These are phyloP conservation scores for Zaprionus kolodkinae DNA, from an alignment of 1,140 invertebrate genomes.

Conservation along the genomic window DNA sequence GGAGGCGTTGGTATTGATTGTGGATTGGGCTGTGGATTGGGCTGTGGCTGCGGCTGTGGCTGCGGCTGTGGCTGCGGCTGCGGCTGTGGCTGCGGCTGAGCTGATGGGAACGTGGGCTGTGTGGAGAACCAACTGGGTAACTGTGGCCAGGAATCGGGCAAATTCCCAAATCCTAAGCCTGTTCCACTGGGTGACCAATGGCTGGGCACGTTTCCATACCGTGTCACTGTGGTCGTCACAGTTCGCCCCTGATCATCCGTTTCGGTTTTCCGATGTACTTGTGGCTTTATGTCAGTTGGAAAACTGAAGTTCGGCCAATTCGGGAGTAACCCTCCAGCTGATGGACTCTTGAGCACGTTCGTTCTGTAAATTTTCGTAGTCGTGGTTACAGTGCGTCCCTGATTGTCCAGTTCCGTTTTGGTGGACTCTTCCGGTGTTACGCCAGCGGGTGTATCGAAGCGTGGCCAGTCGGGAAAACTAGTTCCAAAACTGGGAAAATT, in stretches of 20 bases:
- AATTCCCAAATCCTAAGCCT: neutral
- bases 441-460: constrained; percentile 44
- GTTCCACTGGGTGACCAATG: constrained; percentile 9
- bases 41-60: neutral
- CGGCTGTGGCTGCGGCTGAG: neutral
- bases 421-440: constrained; percentile 44
- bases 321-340: neutral
- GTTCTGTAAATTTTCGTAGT: constrained; percentile 35
- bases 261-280: constrained; percentile 26
- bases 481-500: constrained; percentile 28
- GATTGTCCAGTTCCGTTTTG: constrained; percentile 54
- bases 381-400: constrained; percentile 52
- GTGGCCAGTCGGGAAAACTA: constrained; percentile 20
- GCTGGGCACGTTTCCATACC: neutral
- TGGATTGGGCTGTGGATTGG: neutral
- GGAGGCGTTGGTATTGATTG: neutral
- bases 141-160: constrained; percentile 5
- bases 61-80: neutral
- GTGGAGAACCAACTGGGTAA: constrained; percentile 19
- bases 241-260: constrained; percentile 35
- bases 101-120: neutral
- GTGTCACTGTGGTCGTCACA: constrained; percentile 21
- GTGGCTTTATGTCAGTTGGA: constrained; percentile 17
- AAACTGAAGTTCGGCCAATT: constrained; percentile 28
- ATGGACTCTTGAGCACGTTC: neutral